Base-by-base conservation (phyloP, 2,113 vertebrate genomes). In the Pagrus major region DNA sequence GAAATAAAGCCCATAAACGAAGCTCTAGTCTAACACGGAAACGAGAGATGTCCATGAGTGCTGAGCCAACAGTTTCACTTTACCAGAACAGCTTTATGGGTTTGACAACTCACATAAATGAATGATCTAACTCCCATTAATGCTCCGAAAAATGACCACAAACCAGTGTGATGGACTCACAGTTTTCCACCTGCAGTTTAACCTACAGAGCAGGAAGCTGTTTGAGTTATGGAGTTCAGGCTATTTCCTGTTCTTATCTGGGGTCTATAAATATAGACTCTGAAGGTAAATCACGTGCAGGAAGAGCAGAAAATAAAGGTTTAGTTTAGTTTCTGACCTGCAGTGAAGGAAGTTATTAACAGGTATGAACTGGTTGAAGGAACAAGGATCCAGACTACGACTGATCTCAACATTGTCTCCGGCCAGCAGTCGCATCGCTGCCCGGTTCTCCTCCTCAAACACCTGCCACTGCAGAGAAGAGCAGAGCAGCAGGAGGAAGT, bases 381-480 rank as follows among this genome's bases (percentile, higher is more conserved):
- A 90, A 44, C 88, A 87, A 0, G 91, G 90, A 42, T 95, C 92
- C 21, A 95, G 84, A 56, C 85, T 92, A 18, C 83, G 81, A 72
- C 94, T 91, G 71, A 96, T 95, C 80, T 94, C 95, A 3, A 92
- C 59, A 0, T 94, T 93, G 25, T 95, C 94, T 59, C 94, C 95
- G 0, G 94, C 94, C 39, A 81, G 9, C 41, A 91, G 71, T 21
- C 95, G 93, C 35, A 90, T 70, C 0, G 58, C 80, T 0, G 87
- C 91, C 12, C 90, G 93, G 76, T 95, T 95, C 91, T 96, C 91
- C 33, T 95, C 94, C 80, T 94, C 80, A 68, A 95, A 95, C n/a
- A 94, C 94, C 35, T 95, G 94, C 93, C 93, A 90, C 91, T 95
- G 95, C 68, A 96, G 92, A 55, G 95, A 96, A 1, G 94, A 94